Evolutionary conservation across 2,888 invertebrate genomes (phyloP).

Genomic region (Megastigmus dorsalis): DNA sequence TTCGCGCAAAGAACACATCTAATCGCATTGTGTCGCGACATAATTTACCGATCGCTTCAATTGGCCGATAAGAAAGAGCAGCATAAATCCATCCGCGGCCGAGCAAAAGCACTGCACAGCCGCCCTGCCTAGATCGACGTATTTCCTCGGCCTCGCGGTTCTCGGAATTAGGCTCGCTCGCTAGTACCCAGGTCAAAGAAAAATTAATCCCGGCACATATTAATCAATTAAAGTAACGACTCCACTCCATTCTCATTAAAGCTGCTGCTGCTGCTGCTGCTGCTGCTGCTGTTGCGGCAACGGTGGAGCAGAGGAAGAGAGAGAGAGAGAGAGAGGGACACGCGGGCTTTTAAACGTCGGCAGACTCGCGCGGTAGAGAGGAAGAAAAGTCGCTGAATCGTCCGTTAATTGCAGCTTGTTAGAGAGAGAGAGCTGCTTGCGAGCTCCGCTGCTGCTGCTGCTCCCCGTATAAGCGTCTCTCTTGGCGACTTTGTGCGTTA

Average conservation of each 20-base stretch:
- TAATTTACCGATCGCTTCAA: background rate
- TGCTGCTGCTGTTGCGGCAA: too few relatives aligned
- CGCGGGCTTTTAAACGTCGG: background rate
- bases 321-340: too few relatives aligned
- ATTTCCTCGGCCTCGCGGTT: background rate
- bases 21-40: background rate
- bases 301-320: too few relatives aligned
- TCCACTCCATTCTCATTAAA: slow-evolving; percentile 34
- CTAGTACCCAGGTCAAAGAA: background rate
- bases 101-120: background rate
- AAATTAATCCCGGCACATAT: slow-evolving; percentile 33
- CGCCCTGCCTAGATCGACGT: background rate
- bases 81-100: background rate
- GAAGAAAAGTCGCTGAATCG: too few relatives aligned
- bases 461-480: too few relatives aligned
- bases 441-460: background rate
- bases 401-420: slow-evolving; percentile 36
- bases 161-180: background rate
- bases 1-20: too few relatives aligned
- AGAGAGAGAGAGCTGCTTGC: too few relatives aligned
- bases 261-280: too few relatives aligned
- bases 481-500: too few relatives aligned
- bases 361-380: slow-evolving; percentile 21
- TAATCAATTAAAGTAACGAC: slow-evolving; percentile 44
- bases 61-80: background rate